Base-by-base conservation (phyloP, 2,113 vertebrate genomes). In the Steatornis caripensis region DNA sequence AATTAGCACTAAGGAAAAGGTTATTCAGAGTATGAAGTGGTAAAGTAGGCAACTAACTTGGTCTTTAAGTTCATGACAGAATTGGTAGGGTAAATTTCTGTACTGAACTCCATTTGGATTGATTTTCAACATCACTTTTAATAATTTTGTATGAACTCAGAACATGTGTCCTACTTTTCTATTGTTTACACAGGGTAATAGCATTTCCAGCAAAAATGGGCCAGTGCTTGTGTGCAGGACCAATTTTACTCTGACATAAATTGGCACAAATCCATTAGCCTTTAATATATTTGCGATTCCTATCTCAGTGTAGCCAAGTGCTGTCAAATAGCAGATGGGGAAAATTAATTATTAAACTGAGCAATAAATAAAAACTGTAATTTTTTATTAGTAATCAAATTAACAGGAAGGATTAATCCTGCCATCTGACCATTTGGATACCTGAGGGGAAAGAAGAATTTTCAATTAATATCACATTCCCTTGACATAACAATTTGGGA, bases 291-390 rank as follows among this genome's bases (percentile, higher is more conserved):
- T 60, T 85, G 51, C 5, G 27, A 60, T 91, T 79, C 15, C 19
- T 4, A 36, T 92, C 43, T 84, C 18, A 37, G 9, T 57, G 34
- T 46, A 90, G 70, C 45, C 53, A 86, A 90, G 8, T 37, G 32
- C 49, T 89, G 60, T 78, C 54, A 90, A 95, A 77, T 12, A 83
- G 34, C 84, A 95, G 89, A 96, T 92, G 77, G 27, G 9, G 22
- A 11, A 82, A 93, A 84, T 89, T 90, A 96, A 93, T 93, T 92
- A 92, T 87, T 96, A 68, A 96, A 71, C 36, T 53, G 43, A 94
- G 61, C 64, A 89, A 89, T 95, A 96, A 95, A 94, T 92, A 89
- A 94, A 89, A 92, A 2, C 39, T 34, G n/a, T n/a, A 85, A 9
- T 66, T 68, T 90, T 89, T 90, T 94, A 68, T 92, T 91, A 89